Conservation (phyloP, 2,113 vertebrate species). For the Semicossyphus pulcher region DNA sequence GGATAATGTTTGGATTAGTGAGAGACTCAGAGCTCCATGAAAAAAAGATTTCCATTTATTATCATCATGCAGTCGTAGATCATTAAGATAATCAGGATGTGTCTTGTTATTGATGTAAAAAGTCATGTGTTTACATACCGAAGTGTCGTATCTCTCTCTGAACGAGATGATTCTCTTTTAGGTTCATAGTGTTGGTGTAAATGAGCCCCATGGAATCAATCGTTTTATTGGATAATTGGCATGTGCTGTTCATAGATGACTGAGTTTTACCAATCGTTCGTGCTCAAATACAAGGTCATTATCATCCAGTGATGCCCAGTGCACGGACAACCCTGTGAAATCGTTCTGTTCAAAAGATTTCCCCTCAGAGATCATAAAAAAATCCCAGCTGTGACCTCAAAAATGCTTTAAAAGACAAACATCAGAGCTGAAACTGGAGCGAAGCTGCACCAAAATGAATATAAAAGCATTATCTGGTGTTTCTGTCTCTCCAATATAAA, state of each 20-base stretch:
- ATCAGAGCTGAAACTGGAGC: background rate
- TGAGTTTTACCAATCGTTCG: conserved; percentile 25
- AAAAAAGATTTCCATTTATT: background rate
- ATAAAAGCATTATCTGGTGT: conserved; percentile 12
- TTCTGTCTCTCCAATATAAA: conserved; percentile 38
- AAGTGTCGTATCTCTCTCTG: background rate
- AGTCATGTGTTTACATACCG: background rate
- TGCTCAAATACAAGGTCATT: conserved; percentile 22
- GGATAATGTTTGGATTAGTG: conserved; percentile 19
- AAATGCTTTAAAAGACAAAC: conserved; percentile 1
- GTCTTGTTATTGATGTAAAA: conserved; percentile 3
- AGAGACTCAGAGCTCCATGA: conserved; percentile 6
- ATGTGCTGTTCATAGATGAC: conserved; percentile 5
- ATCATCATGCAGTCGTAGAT: background rate
- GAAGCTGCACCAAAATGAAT: conserved; percentile 11
- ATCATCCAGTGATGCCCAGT: background rate
- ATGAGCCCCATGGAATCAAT: background rate
- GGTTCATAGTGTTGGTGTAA: background rate
- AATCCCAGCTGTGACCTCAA: conserved; percentile 2
- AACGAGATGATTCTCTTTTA: background rate
- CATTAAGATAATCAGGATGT: background rate
- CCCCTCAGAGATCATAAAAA: background rate
- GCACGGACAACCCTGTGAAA: conserved; percentile 11
- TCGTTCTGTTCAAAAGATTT: conserved; percentile 11
- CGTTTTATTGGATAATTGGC: conserved; percentile 7